Conservation (phyloP, 35 echinoderm and acorn worm genomes). For the Strongylocentrotus purpuratus region DNA sequence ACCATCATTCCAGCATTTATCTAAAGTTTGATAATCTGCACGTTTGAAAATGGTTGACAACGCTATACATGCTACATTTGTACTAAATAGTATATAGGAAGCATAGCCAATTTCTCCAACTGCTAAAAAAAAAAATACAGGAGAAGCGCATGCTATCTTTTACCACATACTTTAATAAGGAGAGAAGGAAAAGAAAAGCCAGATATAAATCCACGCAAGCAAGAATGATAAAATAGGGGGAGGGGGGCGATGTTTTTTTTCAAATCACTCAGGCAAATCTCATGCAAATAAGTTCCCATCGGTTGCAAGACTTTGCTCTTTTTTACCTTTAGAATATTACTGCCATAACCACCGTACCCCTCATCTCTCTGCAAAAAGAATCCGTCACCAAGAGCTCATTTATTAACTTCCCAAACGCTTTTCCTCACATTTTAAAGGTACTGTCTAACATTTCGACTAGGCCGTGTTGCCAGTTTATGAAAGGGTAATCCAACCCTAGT, state of each 20-base stretch:
- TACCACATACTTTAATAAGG: background rate
- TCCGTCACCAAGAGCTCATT: background rate
- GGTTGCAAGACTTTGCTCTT: background rate
- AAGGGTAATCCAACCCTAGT: too few species aligned
- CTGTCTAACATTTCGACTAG: too few species aligned
- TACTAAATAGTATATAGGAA: background rate
- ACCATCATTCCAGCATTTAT: background rate
- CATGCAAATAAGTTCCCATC: background rate
- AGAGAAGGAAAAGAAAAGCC: background rate
- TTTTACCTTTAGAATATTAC: conserved; percentile 63
- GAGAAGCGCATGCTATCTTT: background rate
- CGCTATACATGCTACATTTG: background rate
- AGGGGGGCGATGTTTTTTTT: background rate
- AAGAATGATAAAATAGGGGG: background rate
- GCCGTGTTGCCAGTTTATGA: too few species aligned
- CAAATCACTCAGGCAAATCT: background rate
- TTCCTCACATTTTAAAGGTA: too few species aligned
- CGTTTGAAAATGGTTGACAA: background rate
- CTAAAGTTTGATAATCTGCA: background rate
- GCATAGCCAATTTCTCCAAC: background rate
- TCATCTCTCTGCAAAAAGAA: conserved; percentile 61
- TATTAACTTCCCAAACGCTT: background rate
- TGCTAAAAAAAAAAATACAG: background rate
- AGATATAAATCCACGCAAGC: background rate
- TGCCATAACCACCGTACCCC: conserved; percentile 39